A percentile compares a stretch with the other conserved stretches of the same genome.
Conservation (phyloP, 2,888 invertebrate genomes). For the Hypena proboscidalis region DNA sequence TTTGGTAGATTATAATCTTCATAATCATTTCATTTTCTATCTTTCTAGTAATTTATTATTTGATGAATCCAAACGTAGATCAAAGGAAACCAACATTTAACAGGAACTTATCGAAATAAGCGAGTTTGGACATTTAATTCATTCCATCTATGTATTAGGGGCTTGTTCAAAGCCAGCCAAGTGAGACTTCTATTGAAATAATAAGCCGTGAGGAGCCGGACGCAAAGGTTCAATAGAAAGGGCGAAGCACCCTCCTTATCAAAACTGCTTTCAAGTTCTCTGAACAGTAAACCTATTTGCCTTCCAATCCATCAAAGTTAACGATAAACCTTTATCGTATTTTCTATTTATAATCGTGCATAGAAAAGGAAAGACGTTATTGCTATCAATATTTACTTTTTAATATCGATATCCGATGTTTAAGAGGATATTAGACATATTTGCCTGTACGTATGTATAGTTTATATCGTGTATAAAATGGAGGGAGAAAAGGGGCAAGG, state of each 20-base stretch:
- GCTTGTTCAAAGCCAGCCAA: constrained; percentile 41
- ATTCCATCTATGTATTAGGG: constrained; percentile 32
- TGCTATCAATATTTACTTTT: constrained; percentile 40
- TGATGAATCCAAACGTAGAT: constrained; percentile 14
- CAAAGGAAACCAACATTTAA: constrained; percentile 38
- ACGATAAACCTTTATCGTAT: constrained; percentile 50
- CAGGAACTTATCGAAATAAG: constrained; percentile 32
- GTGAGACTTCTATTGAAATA: constrained; percentile 50
- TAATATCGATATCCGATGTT: constrained; percentile 40
- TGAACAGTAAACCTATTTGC: constrained; percentile 55
- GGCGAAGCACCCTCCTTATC: constrained; percentile 52
- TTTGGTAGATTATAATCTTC: no score
- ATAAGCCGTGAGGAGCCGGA: constrained; percentile 44
- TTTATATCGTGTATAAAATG: constrained; percentile 14
- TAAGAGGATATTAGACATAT: constrained; percentile 32
- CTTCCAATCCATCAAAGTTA: constrained; percentile 57
- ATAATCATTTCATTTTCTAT: no score
- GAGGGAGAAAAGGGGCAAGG: constrained; percentile 14
- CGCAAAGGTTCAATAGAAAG: constrained; percentile 49
- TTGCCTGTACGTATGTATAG: constrained; percentile 16
- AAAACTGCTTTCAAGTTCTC: constrained; percentile 57
- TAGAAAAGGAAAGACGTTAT: constrained; percentile 30
- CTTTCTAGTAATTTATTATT: no score
- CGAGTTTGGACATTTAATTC: constrained; percentile 42
- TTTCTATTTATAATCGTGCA: constrained; percentile 43